phyloP scores from a whole-genome alignment of 1,140 invertebrate species.

The Calliopsis andreniformis region DNA sequence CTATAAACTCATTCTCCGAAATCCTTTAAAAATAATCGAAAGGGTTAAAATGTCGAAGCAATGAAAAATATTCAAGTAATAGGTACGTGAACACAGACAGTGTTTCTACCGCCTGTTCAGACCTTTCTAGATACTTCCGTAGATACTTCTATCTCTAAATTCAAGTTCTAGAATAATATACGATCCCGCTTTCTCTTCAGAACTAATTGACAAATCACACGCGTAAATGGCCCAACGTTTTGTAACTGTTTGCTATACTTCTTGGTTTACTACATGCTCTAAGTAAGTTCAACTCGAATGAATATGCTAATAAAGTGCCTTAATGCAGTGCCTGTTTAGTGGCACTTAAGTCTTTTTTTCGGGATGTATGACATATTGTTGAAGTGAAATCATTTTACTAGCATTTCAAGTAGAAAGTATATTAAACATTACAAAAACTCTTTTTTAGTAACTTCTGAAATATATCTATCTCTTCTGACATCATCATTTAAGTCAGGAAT shows the following conservation, averaged over 20 bases:
- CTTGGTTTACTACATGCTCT: conserved; percentile 14
- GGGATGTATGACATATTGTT: too few relatives aligned
- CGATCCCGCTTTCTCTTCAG: conserved; percentile 19
- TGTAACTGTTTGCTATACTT: neutral
- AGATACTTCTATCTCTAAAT: conserved; percentile 14
- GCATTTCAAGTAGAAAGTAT: too few relatives aligned
- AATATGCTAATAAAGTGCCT: too few relatives aligned
- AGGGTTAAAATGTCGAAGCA: neutral
- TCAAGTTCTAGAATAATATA: conserved; percentile 6
- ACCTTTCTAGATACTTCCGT: conserved; percentile 16
- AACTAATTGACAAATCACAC: conserved; percentile 23
- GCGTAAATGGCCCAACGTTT: conserved; percentile 4
- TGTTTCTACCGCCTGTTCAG: conserved; percentile 4
- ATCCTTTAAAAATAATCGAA: neutral
- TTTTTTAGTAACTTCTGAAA: too few relatives aligned
- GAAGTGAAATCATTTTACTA: too few relatives aligned
- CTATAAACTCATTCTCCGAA: too few relatives aligned
- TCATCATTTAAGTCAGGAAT: too few relatives aligned
- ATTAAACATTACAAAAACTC: too few relatives aligned
- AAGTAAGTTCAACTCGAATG: conserved; percentile 68
- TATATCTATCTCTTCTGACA: too few relatives aligned
- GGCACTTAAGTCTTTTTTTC: too few relatives aligned
- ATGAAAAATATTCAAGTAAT: neutral
- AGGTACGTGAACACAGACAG: neutral
- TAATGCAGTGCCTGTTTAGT: too few relatives aligned